A percentile compares a stretch with the other conserved stretches of the same genome.
These are phyloP conservation scores for Nomada ruficornis DNA, from an alignment of 2,888 invertebrate species.

Conservation along the genomic window DNA sequence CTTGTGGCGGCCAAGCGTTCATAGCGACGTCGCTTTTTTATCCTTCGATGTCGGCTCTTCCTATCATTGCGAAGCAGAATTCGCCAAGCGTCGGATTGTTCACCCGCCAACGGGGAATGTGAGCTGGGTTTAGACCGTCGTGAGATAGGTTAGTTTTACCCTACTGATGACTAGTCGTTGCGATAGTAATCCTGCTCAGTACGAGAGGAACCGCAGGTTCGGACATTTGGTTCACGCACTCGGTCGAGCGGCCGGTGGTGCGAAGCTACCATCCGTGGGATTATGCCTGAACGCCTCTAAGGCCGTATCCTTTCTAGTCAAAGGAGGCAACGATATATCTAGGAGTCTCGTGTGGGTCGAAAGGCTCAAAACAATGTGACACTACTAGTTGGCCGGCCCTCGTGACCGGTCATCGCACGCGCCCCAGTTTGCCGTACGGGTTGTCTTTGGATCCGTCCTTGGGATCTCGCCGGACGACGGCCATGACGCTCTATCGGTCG, in stretches of 20 bases:
- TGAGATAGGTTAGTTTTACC: slow-evolving; percentile 86
- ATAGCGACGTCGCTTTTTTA: slow-evolving; percentile 89
- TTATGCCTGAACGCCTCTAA: slow-evolving; percentile 88
- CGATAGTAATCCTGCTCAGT: slow-evolving; percentile 86
- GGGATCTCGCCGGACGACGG: too few species aligned
- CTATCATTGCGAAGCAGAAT: slow-evolving; percentile 91
- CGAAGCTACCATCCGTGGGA: slow-evolving; percentile 88
- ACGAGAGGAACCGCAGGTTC: slow-evolving; percentile 87
- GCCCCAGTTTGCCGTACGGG: too few species aligned
- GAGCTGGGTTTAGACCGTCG: slow-evolving; percentile 89
- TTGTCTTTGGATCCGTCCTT: too few species aligned
- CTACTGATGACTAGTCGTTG: slow-evolving; percentile 85
- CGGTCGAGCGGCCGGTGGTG: slow-evolving; percentile 86
- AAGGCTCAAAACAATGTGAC: too few species aligned
- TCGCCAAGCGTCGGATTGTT: slow-evolving; percentile 90
- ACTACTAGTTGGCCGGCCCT: too few species aligned
- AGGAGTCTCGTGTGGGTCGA: too few species aligned
- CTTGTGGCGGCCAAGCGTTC: slow-evolving; percentile 87
- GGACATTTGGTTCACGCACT: slow-evolving; percentile 87
- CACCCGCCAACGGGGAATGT: slow-evolving; percentile 89
- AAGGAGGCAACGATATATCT: slow-evolving; percentile 84
- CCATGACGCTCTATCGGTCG: too few species aligned
- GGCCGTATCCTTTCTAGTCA: slow-evolving; percentile 86
- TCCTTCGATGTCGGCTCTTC: slow-evolving; percentile 91
- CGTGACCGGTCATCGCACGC: too few species aligned